Conservation (phyloP, 2,113 vertebrate species). For the Heteronetta atricapilla region DNA sequence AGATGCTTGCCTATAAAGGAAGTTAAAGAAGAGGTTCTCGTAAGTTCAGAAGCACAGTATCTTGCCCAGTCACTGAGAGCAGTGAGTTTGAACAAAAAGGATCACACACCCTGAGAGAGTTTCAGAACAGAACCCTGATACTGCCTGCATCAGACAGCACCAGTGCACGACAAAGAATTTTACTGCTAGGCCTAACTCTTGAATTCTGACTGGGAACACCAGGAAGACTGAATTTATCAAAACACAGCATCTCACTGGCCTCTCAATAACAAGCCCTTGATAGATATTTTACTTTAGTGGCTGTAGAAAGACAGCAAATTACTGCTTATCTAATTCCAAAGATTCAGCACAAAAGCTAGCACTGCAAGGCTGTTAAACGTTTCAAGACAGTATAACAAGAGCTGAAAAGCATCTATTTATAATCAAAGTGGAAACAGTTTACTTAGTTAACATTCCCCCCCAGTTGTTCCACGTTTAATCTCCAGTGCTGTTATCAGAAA, state of each 20-base stretch:
- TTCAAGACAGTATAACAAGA: not conserved
- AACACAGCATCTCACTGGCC: not conserved
- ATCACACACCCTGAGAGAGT: not conserved
- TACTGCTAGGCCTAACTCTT: not conserved
- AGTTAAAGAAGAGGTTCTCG: constrained; percentile 69
- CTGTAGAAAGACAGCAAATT: not conserved
- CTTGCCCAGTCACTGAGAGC: constrained; percentile 61
- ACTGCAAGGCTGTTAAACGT: not conserved
- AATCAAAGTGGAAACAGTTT: not conserved
- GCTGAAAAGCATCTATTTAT: not conserved
- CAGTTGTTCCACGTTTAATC: not conserved
- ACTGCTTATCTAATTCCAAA: not conserved
- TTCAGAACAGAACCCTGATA: not conserved
- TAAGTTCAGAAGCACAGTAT: constrained; percentile 63
- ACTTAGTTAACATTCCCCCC: not conserved
- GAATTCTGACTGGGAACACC: not conserved
- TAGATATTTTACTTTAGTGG: not conserved
- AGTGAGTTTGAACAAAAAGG: constrained; percentile 54
- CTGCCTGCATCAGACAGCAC: not conserved
- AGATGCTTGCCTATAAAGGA: constrained; percentile 70
- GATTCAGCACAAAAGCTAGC: not conserved
- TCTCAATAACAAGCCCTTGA: not conserved
- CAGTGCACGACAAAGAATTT: not conserved
- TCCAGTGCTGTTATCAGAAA: not conserved
- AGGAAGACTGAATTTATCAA: constrained; percentile 1